Evolutionary conservation across 2,888 invertebrate species (phyloP).

Genomic region (Lithophane socia): DNA sequence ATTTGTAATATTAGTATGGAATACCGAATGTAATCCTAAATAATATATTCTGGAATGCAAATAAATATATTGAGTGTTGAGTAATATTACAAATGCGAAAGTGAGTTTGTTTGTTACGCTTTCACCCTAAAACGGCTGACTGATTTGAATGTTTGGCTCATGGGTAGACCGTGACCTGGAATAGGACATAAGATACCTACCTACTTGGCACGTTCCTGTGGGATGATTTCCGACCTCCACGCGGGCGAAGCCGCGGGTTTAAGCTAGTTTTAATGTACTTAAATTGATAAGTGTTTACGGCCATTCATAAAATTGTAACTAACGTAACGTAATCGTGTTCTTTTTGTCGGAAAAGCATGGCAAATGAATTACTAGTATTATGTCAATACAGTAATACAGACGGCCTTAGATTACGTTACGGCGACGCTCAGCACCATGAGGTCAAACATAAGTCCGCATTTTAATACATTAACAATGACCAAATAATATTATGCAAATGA

Average conservation of each 20-base stretch:
- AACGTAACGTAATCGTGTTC: neutral
- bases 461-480: constrained; percentile 27
- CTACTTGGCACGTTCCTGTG: no score
- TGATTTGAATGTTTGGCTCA: no score
- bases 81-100: no score
- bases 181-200: no score
- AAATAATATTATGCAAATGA: constrained; percentile 43
- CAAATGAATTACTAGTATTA: constrained; percentile 28
- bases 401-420: constrained; percentile 49
- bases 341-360: neutral
- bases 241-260: no score
- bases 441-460: constrained; percentile 36
- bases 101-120: no score
- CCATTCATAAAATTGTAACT: neutral
- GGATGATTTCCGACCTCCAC: no score
- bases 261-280: neutral
- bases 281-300: neutral
- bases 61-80: no score
- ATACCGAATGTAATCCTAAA: neutral
- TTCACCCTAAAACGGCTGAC: no score
- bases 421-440: constrained; percentile 35
- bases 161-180: no score
- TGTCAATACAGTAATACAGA: constrained; percentile 39
- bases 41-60: no score
- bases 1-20: neutral